Evolutionary conservation across 2,888 invertebrate genomes (phyloP), one percentile per base, ranked within the genome.

Genomic region (Anticlea derivata): DNA sequence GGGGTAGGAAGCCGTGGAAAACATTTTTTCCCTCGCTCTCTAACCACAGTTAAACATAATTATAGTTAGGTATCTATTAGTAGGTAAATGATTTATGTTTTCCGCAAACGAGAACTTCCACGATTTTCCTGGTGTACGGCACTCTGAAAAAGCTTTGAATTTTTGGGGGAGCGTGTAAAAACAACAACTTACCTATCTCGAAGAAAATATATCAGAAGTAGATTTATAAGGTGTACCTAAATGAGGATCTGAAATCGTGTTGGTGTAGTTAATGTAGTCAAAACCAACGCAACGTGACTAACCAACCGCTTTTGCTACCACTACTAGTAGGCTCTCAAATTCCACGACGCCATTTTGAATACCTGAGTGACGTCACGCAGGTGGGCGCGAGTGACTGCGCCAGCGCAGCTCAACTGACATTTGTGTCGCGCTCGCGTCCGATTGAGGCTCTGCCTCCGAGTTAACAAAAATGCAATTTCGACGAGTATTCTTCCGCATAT

Each of bases 341-440:
- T 87, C 88, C 86, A 65, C 55, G 76, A 80, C 79, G 89, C 90
- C 90, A 90, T 90, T 83, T 89, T 90, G 87, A 89, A 90, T 90
- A 86, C 86, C 87, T 65, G 50, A 64, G 74, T 90, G 89, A 89
- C 88, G 90, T 90, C 88, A 89, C 80, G 73, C 66, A 70, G 73
- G 75, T 81, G 84, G 87, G 87, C 83, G 85, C 84, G 86, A 84
- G 82, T 78, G 74, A 74, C 73, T 72, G 81, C 83, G 83, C 81
- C 65, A 71, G 82, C 83, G 80, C 86, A 81, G 69, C 73, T 75
- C 68, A 70, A 58, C 68, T 81, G 78, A 82, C 83, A 83, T 83
- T 83, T 79, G 79, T 70, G 77, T 77, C 83, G 82, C 80, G 81
- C 75, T 75, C 84, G 81, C 79, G 78, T 78, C 76, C 77, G 78